phyloP scores from a whole-genome alignment of 2,113 vertebrate species.

The Leptobrachium ailaonicum region DNA sequence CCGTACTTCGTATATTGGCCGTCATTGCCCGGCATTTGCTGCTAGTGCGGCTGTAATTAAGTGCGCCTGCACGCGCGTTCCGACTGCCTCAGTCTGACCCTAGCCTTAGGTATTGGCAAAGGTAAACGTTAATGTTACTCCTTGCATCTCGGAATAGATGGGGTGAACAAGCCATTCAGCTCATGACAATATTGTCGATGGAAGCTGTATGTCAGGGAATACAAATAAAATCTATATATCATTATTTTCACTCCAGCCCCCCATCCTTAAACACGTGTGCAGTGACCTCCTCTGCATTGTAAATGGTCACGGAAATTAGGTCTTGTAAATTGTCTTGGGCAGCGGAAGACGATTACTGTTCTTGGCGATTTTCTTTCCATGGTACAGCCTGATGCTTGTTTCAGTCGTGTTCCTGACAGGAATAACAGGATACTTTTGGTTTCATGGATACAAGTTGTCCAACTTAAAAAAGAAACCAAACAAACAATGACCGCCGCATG shows the following conservation, averaged over 20 bases:
- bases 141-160: neutral
- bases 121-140: too few species aligned
- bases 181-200: neutral
- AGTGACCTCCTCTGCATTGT: constrained; percentile 28
- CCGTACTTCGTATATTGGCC: too few species aligned
- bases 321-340: constrained; percentile 7
- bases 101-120: too few species aligned
- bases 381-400: constrained; percentile 21
- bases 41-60: too few species aligned
- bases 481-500: too few species aligned
- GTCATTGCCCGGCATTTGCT: too few species aligned
- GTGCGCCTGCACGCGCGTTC: too few species aligned
- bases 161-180: neutral
- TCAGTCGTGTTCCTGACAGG: neutral
- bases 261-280: neutral
- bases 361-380: constrained; percentile 24
- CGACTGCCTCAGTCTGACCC: too few species aligned
- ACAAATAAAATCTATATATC: neutral
- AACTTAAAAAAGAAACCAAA: too few species aligned
- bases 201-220: neutral
- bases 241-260: neutral
- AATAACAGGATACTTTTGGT: too few species aligned
- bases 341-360: constrained; percentile 10
- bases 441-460: too few species aligned
- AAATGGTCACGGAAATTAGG: constrained; percentile 20